These are phyloP conservation scores for Brachyistius frenatus DNA, from an alignment of 2,113 vertebrate genomes.

Conservation along the genomic window DNA sequence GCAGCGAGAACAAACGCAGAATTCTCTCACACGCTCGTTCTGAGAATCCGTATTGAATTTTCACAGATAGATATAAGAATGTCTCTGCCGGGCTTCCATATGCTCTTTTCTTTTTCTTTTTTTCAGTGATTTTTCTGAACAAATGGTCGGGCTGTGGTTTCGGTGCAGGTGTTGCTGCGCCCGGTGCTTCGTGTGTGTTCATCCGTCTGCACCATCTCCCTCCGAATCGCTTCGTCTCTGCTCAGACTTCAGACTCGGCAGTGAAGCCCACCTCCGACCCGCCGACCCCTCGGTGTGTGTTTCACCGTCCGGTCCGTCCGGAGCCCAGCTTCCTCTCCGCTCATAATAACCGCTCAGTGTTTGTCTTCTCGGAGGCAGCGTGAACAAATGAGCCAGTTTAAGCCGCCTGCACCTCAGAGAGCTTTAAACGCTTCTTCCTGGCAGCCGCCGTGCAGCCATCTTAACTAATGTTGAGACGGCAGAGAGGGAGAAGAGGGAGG, in stretches of 20 bases:
- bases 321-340: constrained; percentile 45
- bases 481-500: neutral
- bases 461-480: constrained; percentile 70
- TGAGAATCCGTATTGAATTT: constrained; percentile 69
- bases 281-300: constrained; percentile 11
- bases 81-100: constrained; percentile 66
- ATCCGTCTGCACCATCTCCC: too few relatives aligned
- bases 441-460: constrained; percentile 56
- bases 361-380: constrained; percentile 67
- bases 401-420: constrained; percentile 62
- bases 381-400: constrained; percentile 77
- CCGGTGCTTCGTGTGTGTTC: neutral
- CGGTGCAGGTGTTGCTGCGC: constrained; percentile 30
- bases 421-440: constrained; percentile 47
- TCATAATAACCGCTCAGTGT: constrained; percentile 71
- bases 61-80: constrained; percentile 67
- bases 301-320: neutral
- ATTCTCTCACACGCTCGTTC: constrained; percentile 56
- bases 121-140: constrained; percentile 10
- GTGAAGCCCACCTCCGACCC: neutral
- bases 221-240: too few relatives aligned
- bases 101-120: constrained; percentile 35
- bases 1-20: constrained; percentile 50
- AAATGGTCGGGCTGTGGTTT: constrained; percentile 49
- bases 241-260: neutral